Evolutionary conservation across 2,888 invertebrate species (phyloP), one percentile per base, ranked within the genome.

Genomic region (Pollenia labialis): DNA sequence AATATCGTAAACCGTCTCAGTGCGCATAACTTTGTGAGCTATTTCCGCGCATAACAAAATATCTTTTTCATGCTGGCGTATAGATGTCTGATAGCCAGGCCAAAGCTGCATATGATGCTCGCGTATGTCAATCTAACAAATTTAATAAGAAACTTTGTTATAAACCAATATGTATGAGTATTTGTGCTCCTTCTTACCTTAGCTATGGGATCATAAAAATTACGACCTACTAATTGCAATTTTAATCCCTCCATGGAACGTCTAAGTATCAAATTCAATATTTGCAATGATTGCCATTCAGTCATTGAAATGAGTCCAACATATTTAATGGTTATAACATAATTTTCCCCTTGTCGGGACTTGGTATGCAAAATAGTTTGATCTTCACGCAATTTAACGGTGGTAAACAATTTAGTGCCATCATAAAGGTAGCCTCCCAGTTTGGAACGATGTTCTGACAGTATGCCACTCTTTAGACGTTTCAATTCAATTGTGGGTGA

Each of bases 61-160:
- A 2, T 95, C 94, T 0, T 94, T 93, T 91, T 98, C 98, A 90
- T 97, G 97, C 89, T 97, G 97, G 1, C 97, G 95, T 54, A 98
- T 97, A 0, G 97, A 96, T 0, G 98, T 97, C 16, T 96, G 94
- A 88, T 97, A 97, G 0, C 97, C 97, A 0, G 97, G 97, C 97
- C 97, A 97, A 0, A 98, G 93, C 90, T 97, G 96, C n/a, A 98
- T 90, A 44, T 94, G 94, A 88, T 94, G 94, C 54, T 96, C 95
- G 0, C 94, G 94, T 0, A 97, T 93, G 50, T 95, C 94, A 64
- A 96, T 93, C 95, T 92, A 62, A 14, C 48, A 79, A 58, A 32
- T n/a, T 14, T 4, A 68, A 84, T 56, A 44, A 44, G 54, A 81
- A 71, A 11, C 0, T 4, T 52, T 40, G 7, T 14, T 32, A 14